Percentiles rank a stretch among this genome's conserved stretches.
phyloP scores from a whole-genome alignment of 2,797 vertebrate genomes.

The Crenuchus spilurus region DNA sequence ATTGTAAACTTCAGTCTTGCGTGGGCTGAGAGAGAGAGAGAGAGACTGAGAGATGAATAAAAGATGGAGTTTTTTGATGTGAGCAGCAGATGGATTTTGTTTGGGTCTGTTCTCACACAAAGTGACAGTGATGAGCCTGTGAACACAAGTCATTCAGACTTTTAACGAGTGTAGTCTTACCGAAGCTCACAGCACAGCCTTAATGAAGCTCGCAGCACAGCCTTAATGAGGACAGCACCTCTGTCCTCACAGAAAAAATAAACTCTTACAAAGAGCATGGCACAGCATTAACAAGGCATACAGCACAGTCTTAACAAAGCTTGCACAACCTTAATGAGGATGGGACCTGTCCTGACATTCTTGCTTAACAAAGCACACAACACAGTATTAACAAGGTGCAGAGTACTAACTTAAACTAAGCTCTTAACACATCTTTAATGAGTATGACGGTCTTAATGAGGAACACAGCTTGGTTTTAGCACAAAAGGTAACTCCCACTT shows the following conservation, averaged over 20 bases:
- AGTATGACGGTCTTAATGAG: background rate
- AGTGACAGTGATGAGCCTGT: background rate
- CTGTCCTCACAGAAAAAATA: background rate
- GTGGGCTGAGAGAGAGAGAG: conserved; percentile 26
- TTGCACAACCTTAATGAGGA: background rate
- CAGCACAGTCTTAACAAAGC: background rate
- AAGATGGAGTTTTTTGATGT: conserved; percentile 25
- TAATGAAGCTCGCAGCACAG: background rate
- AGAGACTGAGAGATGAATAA: conserved; percentile 20
- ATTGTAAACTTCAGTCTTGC: conserved; percentile 39
- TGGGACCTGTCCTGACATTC: too few relatives aligned
- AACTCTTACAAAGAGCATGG: background rate
- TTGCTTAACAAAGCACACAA: background rate
- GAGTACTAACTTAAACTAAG: too few relatives aligned
- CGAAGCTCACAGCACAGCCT: background rate
- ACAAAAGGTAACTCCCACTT: too few relatives aligned
- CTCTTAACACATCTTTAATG: too few relatives aligned
- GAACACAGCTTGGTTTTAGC: background rate
- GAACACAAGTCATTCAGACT: background rate
- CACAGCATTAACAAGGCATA: background rate
- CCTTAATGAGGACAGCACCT: background rate
- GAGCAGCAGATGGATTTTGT: conserved; percentile 8
- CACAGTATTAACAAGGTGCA: background rate
- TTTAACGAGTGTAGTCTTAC: background rate
- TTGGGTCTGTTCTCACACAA: conserved; percentile 4